Percentiles rank a stretch among this genome's conserved stretches.
Conservation (phyloP, 2,888 invertebrate species). For the Caenorhabditis sp. region DNA sequence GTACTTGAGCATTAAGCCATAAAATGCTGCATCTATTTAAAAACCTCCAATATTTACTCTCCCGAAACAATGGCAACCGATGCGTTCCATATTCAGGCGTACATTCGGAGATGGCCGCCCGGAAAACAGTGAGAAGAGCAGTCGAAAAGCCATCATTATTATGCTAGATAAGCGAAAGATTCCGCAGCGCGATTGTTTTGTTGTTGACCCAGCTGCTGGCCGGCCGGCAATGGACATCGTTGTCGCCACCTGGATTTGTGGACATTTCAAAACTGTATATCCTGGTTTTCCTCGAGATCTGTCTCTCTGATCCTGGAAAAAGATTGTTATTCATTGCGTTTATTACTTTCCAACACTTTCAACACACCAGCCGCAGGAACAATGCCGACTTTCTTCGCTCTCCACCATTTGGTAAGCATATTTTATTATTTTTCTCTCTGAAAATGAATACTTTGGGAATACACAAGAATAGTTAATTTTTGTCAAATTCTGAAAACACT, state of each 20-base stretch:
- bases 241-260: slow-evolving; percentile 46
- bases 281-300: slow-evolving; percentile 46
- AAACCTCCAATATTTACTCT: neutral
- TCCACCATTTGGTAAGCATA: slow-evolving; percentile 46
- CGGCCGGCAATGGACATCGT: slow-evolving; percentile 32
- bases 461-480: slow-evolving; percentile 27
- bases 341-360: slow-evolving; percentile 53
- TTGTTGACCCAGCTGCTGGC: slow-evolving; percentile 53
- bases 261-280: slow-evolving; percentile 55
- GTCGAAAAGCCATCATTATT: slow-evolving; percentile 41
- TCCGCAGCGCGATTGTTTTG: slow-evolving; percentile 53
- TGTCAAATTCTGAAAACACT: slow-evolving; percentile 1
- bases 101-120: slow-evolving; percentile 17
- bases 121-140: slow-evolving; percentile 39
- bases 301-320: slow-evolving; percentile 24
- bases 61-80: slow-evolving; percentile 22
- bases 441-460: neutral
- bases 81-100: slow-evolving; percentile 10
- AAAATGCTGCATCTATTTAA: too few relatives aligned
- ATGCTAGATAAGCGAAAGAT: slow-evolving; percentile 56
- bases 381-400: slow-evolving; percentile 52
- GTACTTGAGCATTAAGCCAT: too few relatives aligned
- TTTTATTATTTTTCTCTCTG: slow-evolving; percentile 34
- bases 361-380: slow-evolving; percentile 15
- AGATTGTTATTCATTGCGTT: slow-evolving; percentile 16